These are phyloP conservation scores for Orientallactaga sibirica DNA, from an alignment of 2,797 vertebrate genomes.

Conservation along the genomic window DNA sequence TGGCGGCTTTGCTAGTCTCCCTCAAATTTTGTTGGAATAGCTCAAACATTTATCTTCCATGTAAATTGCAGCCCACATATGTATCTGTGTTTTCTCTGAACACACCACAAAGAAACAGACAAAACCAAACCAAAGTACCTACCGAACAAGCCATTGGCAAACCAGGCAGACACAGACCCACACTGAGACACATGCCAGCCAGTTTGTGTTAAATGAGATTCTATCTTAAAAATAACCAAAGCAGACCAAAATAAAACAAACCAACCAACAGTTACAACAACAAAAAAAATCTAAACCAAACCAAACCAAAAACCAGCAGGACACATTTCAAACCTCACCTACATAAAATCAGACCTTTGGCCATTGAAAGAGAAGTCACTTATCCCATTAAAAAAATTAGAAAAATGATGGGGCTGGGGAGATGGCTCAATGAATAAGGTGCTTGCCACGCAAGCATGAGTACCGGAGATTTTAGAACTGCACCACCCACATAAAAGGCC, in stretches of 20 bases:
- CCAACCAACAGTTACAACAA: too few relatives aligned
- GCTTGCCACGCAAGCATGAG: too few relatives aligned
- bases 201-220: background rate
- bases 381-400: background rate
- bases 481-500: too few relatives aligned
- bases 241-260: background rate
- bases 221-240: background rate
- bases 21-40: background rate
- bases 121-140: background rate
- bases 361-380: background rate
- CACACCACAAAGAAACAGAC: slow-evolving; percentile 2
- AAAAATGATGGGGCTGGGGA: too few relatives aligned
- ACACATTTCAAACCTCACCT: accelerated
- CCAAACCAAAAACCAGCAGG: background rate
- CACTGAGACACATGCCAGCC: background rate
- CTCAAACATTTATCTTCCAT: background rate
- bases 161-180: accelerated
- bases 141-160: background rate
- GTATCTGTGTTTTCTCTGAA: background rate
- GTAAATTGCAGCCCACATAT: background rate
- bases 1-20: background rate
- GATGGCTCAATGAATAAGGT: too few relatives aligned
- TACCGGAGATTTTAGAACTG: too few relatives aligned
- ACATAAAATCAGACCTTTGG: accelerated
- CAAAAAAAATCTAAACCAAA: background rate